Evolutionary conservation across 2,113 vertebrate species (phyloP).

Genomic region (Epinephelus cyanopodus): DNA sequence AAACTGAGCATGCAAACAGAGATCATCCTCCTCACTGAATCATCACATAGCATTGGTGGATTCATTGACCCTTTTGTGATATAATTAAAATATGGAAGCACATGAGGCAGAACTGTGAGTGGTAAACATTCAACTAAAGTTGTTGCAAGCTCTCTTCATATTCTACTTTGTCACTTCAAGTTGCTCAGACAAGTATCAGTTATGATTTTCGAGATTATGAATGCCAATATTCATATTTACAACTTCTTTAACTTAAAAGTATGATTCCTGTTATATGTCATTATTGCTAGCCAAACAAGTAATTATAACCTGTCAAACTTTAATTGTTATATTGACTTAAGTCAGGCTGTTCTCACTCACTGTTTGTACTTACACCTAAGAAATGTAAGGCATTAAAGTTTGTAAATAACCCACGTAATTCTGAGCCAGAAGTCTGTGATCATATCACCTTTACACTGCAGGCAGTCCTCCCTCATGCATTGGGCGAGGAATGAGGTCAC

Average conservation of each 20-base stretch:
- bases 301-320: too few species aligned
- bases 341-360: too few species aligned
- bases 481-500: too few species aligned
- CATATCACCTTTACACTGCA: too few species aligned
- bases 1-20: not conserved
- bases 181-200: not conserved
- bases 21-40: not conserved
- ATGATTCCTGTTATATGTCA: not conserved
- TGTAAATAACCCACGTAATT: too few species aligned
- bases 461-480: too few species aligned
- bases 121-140: not conserved
- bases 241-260: not conserved
- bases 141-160: not conserved
- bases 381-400: too few species aligned
- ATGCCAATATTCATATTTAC: not conserved
- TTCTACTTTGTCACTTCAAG: not conserved
- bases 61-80: not conserved
- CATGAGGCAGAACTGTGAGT: too few species aligned
- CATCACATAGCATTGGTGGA: not conserved
- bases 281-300: too few species aligned
- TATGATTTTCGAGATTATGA: not conserved
- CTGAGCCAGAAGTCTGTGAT: too few species aligned
- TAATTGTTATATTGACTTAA: too few species aligned
- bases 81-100: not conserved
- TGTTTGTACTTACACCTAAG: too few species aligned